These are phyloP conservation scores for Papilio gigon DNA, from an alignment of 2,888 invertebrate genomes.

Conservation along the genomic window DNA sequence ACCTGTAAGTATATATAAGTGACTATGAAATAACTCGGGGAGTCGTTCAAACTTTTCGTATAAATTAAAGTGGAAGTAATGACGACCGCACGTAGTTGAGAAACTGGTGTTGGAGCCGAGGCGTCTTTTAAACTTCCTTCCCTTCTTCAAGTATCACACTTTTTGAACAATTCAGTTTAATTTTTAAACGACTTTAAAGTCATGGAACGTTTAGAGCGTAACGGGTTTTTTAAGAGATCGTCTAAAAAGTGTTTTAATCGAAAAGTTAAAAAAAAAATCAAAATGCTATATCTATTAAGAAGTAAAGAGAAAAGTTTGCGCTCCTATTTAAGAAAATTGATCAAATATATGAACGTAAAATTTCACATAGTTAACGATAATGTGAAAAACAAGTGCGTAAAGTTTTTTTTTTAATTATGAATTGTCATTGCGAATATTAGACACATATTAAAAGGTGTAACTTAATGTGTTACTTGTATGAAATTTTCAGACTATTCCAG, in stretches of 20 bases:
- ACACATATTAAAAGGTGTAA: not conserved
- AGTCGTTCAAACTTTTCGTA: conserved; percentile 30
- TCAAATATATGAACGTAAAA: too few species aligned
- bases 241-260: not conserved
- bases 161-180: conserved; percentile 23
- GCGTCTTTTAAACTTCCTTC: conserved; percentile 25
- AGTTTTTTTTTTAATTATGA: too few species aligned
- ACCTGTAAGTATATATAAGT: conserved; percentile 14
- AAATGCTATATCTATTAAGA: too few species aligned
- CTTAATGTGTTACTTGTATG: not conserved
- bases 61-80: conserved; percentile 33
- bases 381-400: too few species aligned
- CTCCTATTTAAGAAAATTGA: too few species aligned
- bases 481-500: not conserved
- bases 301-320: too few species aligned
- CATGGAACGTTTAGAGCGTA: conserved; percentile 3
- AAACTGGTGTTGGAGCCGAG: conserved; percentile 17
- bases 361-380: too few species aligned
- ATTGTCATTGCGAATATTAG: too few species aligned
- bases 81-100: conserved; percentile 31
- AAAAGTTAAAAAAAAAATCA: too few species aligned
- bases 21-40: not conserved
- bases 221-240: not conserved
- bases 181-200: conserved; percentile 25
- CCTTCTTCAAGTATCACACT: conserved; percentile 18